A percentile compares a stretch with the other conserved stretches of the same genome.
phyloP scores from a whole-genome alignment of 1,140 invertebrate genomes.

The Drosophila arizonae region DNA sequence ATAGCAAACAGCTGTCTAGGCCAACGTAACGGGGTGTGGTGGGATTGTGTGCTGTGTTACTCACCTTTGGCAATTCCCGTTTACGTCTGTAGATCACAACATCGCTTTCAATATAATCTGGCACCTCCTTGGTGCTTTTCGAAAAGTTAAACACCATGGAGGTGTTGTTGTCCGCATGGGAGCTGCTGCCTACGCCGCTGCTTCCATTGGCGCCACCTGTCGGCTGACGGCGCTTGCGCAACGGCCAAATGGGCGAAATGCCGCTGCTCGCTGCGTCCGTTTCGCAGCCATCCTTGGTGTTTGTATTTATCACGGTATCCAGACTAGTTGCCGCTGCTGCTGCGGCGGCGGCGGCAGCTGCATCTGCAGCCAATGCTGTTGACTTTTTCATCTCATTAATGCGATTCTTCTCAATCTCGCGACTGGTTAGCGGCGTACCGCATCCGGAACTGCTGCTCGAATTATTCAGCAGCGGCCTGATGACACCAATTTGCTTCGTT shows the following conservation, averaged over 20 bases:
- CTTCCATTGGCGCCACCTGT: constrained; percentile 43
- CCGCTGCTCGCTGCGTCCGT: constrained; percentile 76
- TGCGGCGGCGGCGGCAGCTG: constrained; percentile 56
- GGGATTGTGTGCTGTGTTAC: constrained; percentile 44
- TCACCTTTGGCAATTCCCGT: constrained; percentile 88
- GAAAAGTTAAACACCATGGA: constrained; percentile 93
- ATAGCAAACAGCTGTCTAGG: constrained; percentile 25
- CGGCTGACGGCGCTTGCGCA: constrained; percentile 62
- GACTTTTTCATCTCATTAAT: constrained; percentile 87
- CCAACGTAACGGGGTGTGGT: not conserved
- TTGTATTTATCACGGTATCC: constrained; percentile 71
- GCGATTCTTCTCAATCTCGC: constrained; percentile 88
- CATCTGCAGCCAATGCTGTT: constrained; percentile 59
- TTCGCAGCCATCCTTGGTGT: constrained; percentile 80
- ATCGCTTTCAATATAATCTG: constrained; percentile 95
- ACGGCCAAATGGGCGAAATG: constrained; percentile 69
- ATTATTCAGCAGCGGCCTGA: constrained; percentile 65
- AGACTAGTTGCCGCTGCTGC: constrained; percentile 54
- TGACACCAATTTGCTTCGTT: constrained; percentile 76
- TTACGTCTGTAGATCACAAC: constrained; percentile 88
- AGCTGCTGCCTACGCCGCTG: constrained; percentile 8
- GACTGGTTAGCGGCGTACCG: constrained; percentile 84
- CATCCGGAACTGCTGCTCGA: constrained; percentile 17
- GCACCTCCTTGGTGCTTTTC: constrained; percentile 90
- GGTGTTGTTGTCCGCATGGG: constrained; percentile 83